phyloP scores from a whole-genome alignment of 2,113 vertebrate species.

The Capreolus pygargus region DNA sequence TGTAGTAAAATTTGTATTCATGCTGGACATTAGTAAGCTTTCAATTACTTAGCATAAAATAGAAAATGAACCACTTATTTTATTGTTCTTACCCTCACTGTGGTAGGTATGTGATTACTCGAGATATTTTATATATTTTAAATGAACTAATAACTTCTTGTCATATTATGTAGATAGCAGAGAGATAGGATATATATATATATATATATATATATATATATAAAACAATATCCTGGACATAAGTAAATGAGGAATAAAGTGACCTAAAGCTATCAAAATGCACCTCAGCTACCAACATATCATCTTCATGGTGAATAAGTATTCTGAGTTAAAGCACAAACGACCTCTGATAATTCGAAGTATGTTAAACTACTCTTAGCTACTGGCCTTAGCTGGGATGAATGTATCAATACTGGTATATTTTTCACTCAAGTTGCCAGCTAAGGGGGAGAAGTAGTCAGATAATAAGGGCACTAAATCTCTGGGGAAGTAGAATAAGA shows the following conservation, averaged over 20 bases:
- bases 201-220: neutral
- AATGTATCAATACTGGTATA: neutral
- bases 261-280: neutral
- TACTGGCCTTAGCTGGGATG: neutral
- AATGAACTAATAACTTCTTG: neutral
- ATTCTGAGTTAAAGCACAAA: neutral
- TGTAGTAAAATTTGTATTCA: neutral
- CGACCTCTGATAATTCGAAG: neutral
- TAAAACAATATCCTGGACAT: neutral
- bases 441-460: neutral
- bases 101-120: neutral
- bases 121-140: neutral
- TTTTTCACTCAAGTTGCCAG: neutral
- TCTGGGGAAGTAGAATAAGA: neutral
- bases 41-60: neutral
- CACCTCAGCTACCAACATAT: neutral
- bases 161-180: neutral
- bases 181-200: neutral
- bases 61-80: neutral
- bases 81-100: neutral
- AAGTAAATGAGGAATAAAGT: neutral
- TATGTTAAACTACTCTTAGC: neutral
- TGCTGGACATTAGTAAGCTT: conserved; percentile 5
- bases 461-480: neutral
- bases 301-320: neutral